Evolutionary conservation across 2,797 vertebrate species (phyloP).

Genomic region (Cossypha niveicapilla): DNA sequence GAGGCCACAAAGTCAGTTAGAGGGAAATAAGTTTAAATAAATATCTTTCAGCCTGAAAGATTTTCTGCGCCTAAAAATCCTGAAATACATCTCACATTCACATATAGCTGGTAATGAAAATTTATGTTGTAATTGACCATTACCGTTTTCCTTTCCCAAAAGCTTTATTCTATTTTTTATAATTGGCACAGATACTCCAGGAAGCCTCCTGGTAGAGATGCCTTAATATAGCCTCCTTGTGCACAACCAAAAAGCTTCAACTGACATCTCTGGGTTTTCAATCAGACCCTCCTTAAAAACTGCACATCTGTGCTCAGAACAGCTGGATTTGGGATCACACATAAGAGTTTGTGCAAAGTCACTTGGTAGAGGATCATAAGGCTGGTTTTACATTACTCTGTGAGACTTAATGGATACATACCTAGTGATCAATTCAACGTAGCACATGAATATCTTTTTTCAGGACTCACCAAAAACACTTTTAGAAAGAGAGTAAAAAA

Average conservation of each 20-base stretch:
- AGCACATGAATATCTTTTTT: not conserved
- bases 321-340: not conserved
- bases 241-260: not conserved
- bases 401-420: not conserved
- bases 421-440: not conserved
- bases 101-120: not conserved
- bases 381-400: not conserved
- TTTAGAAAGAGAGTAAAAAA: not conserved
- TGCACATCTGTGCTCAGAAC: not conserved
- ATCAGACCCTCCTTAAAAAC: not conserved
- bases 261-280: not conserved
- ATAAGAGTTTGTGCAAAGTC: not conserved
- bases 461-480: not conserved
- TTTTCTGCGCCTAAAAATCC: conserved; percentile 24
- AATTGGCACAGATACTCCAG: not conserved
- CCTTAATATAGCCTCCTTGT: no score
- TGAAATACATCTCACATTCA: not conserved
- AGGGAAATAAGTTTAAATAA: conserved; percentile 35
- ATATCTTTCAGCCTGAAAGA: conserved; percentile 6
- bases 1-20: conserved; percentile 18
- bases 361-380: not conserved
- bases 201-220: not conserved
- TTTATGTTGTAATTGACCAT: not conserved
- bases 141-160: not conserved
- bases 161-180: not conserved